Evolutionary conservation across 2,888 invertebrate genomes (phyloP), one percentile per base, ranked within the genome.

Genomic region (Xestia rhomboidea): DNA sequence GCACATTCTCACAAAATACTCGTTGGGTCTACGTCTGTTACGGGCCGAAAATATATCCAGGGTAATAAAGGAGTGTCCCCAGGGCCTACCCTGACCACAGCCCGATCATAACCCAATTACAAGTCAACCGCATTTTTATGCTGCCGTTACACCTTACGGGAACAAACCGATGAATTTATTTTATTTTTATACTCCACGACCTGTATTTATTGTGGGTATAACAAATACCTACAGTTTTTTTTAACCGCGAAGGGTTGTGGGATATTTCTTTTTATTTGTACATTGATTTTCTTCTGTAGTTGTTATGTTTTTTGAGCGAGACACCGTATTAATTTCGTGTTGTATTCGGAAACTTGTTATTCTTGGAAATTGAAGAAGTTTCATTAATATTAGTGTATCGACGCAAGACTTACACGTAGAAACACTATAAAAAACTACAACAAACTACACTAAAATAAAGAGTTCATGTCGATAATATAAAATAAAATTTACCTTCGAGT

Each of bases 71-170:
- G 87, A 87, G 78, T 83, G 89, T 91, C 92, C 92, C 83, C 63
- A 76, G 87, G 89, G 89, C 73, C 80, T 80, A 84, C 87, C 87
- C 82, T 87, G 88, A 85, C 88, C 90, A 87, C 89, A 81, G 87
- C 85, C 90, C 92, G 92, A 93, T 93, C 94, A 93, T 93, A 94
- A 93, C 92, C 91, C 93, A 93, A 93, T 94, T 93, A 94, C 92
- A 89, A 88, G 89, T 91, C 91, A 90, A 90, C 92, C 91, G 92
- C 91, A 90, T 92, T 93, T 93, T 93, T 93, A 94, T 93, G 91
- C 92, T 90, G 89, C 89, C 84, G 82, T 89, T 90, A 88, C 86
- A 89, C 89, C 87, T 88, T 88, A 87, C 86, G 84, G 82, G 77
- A 91, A 90, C 90, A 90, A 89, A 89, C 86, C 86, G 87, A 89